phyloP scores from a whole-genome alignment of 92 coral and sea anemone species.

The Zoanthus sociatus region DNA sequence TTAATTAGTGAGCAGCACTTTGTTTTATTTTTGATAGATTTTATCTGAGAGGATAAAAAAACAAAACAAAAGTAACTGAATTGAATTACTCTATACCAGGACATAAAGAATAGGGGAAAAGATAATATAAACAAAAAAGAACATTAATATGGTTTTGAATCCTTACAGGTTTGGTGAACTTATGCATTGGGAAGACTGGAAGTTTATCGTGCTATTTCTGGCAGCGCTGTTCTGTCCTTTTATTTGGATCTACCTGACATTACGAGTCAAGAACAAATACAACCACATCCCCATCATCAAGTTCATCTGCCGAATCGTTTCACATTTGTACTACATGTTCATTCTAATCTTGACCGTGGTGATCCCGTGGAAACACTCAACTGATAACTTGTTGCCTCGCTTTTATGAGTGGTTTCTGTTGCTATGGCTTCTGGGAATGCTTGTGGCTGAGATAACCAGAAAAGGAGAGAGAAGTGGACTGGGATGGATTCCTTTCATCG shows the following conservation, averaged over 20 bases:
- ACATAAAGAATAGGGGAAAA: no score
- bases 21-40: no score
- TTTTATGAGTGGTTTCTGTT: slow-evolving; percentile 84
- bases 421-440: slow-evolving; percentile 88
- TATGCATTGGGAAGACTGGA: slow-evolving; percentile 83
- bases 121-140: no score
- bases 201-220: slow-evolving; percentile 82
- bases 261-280: slow-evolving; percentile 91
- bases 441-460: slow-evolving; percentile 83
- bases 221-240: slow-evolving; percentile 88
- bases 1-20: no score
- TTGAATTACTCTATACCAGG: no score
- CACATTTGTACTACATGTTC: slow-evolving; percentile 87
- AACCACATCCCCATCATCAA: slow-evolving; percentile 94
- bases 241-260: slow-evolving; percentile 85
- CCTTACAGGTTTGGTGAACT: slow-evolving; percentile 79
- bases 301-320: slow-evolving; percentile 96
- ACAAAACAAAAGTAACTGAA: no score
- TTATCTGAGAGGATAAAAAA: no score
- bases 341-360: slow-evolving; percentile 80
- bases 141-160: background rate
- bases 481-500: slow-evolving; percentile 88
- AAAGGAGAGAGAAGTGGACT: slow-evolving; percentile 84
- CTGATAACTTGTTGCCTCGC: slow-evolving; percentile 68
- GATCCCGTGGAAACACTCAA: slow-evolving; percentile 82